Percentiles rank a stretch among this genome's conserved stretches.
These are phyloP conservation scores for Trichomalopsis sarcophagae DNA, from an alignment of 1,140 invertebrate species.

Conservation along the genomic window DNA sequence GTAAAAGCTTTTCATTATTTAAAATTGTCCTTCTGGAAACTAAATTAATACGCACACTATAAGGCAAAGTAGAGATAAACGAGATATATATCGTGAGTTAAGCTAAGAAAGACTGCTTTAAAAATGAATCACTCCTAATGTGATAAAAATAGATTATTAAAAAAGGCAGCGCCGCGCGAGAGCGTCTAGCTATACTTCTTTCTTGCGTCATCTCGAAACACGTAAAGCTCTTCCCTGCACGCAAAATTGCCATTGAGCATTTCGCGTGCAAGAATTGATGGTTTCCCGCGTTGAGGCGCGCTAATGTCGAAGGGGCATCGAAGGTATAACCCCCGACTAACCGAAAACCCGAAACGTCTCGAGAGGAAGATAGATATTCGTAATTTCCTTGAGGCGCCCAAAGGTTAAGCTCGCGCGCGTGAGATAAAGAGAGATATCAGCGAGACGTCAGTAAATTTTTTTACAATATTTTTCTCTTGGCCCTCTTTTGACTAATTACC, in stretches of 20 bases:
- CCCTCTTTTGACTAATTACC: conserved; percentile 4
- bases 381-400: conserved; percentile 60
- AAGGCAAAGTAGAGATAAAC: no score
- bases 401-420: background rate
- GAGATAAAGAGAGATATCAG: background rate
- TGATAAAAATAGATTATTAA: no score
- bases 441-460: background rate
- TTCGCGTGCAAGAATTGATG: conserved; percentile 64
- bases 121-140: no score
- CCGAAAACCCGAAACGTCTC: conserved; percentile 53
- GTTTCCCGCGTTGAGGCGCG: conserved; percentile 54
- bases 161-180: no score
- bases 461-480: background rate
- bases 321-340: conserved; percentile 44
- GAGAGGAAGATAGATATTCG: conserved; percentile 65
- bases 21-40: no score
- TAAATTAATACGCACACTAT: no score
- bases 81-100: no score
- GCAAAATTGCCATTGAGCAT: conserved; percentile 54
- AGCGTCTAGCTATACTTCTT: background rate
- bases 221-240: background rate
- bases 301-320: conserved; percentile 56
- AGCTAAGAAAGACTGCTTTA: no score
- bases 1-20: no score
- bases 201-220: background rate